Conservation (phyloP, 2,113 vertebrate species). For the Microtus montanus region DNA sequence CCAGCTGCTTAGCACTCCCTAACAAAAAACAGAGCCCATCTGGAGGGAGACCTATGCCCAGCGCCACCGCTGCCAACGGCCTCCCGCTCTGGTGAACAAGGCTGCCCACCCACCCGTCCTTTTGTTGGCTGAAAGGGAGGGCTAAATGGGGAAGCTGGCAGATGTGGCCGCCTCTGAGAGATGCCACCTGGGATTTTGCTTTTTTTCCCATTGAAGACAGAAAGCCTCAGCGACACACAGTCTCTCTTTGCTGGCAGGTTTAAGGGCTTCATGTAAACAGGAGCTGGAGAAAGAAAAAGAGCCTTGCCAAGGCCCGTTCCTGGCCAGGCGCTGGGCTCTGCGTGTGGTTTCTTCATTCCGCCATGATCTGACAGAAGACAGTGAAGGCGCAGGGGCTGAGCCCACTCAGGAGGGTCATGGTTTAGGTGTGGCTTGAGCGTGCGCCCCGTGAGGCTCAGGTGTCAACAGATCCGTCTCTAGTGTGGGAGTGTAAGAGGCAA, state of each 20-base stretch:
- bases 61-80: neutral
- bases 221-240: fast-evolving
- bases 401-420: fast-evolving
- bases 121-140: neutral
- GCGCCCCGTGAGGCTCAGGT: neutral
- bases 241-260: neutral
- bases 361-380: neutral
- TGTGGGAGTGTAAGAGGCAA: neutral
- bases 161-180: neutral
- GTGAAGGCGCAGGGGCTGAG: neutral
- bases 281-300: neutral
- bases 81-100: neutral
- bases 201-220: neutral
- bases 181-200: slow-evolving; percentile 34
- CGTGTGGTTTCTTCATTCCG: too few relatives aligned
- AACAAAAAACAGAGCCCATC: neutral
- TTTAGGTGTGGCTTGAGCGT: neutral
- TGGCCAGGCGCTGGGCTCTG: neutral
- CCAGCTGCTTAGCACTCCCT: neutral
- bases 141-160: neutral
- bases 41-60: neutral
- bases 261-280: neutral
- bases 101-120: slow-evolving; percentile 57
- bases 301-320: fast-evolving
- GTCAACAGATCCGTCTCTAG: neutral